Evolutionary conservation across 2,888 invertebrate species (phyloP).

Genomic region (Drosophila merina): DNA sequence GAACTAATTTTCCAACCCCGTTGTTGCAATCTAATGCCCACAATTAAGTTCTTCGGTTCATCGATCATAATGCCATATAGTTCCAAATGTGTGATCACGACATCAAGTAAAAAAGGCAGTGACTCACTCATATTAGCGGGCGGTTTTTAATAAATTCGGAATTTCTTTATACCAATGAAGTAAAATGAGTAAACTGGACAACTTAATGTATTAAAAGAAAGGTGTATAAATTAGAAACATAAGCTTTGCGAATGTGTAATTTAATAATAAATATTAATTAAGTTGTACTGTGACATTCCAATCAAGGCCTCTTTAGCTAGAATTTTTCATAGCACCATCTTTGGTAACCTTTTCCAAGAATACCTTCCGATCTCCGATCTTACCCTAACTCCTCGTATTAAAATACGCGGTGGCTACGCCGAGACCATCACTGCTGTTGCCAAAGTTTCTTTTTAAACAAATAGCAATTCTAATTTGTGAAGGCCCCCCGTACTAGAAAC

Average conservation of each 20-base stretch:
- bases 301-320: neutral
- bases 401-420: no score
- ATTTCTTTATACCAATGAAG: neutral
- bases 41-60: conserved; percentile 47
- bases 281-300: neutral
- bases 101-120: conserved; percentile 62
- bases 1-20: conserved; percentile 55
- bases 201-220: neutral
- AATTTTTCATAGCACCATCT: no score
- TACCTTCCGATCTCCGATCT: no score
- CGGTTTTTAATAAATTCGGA: neutral
- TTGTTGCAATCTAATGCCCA: conserved; percentile 52
- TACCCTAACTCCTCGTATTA: no score
- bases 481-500: no score
- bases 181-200: neutral
- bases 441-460: no score
- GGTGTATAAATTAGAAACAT: neutral
- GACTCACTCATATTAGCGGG: neutral
- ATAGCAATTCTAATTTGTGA: no score
- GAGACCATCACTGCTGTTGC: no score
- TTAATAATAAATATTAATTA: neutral
- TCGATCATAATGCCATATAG: conserved; percentile 43
- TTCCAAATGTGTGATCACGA: conserved; percentile 62
- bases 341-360: no score
- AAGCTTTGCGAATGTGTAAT: neutral